A percentile compares a stretch with the other conserved stretches of the same genome.
Evolutionary conservation across 1,140 invertebrate species (phyloP).

Genomic region (Orius insidiosus): DNA sequence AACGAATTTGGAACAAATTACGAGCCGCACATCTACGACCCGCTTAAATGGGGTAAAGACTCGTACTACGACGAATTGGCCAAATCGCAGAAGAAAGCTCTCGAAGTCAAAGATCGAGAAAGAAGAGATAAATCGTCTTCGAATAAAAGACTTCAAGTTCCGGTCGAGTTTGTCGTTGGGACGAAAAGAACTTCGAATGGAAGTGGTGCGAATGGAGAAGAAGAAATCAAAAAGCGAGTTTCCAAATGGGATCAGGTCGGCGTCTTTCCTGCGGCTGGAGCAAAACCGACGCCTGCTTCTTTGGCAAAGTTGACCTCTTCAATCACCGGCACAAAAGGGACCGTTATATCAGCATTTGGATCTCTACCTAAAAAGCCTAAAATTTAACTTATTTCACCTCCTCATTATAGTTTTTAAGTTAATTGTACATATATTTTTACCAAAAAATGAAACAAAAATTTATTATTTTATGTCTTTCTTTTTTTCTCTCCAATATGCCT

Average conservation of each 20-base stretch:
- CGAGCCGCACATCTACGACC: conserved; percentile 80
- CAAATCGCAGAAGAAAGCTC: conserved; percentile 74
- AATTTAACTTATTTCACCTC: conserved; percentile 25
- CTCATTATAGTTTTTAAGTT: no score
- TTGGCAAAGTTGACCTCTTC: conserved; percentile 50
- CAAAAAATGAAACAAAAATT: no score
- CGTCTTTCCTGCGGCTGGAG: conserved; percentile 26
- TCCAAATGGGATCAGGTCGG: conserved; percentile 83
- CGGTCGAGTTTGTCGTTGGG: conserved; percentile 67
- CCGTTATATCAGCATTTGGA: conserved; percentile 74
- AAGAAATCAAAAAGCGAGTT: conserved; percentile 55
- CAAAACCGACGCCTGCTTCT: conserved; percentile 37
- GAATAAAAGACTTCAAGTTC: no score
- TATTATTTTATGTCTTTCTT: no score
- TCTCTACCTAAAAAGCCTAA: conserved; percentile 64
- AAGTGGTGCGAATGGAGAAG: conserved; percentile 30
- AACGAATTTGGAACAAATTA: conserved; percentile 94
- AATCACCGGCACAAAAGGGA: conserved; percentile 67
- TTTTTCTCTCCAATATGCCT: no score
- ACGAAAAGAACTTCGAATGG: conserved; percentile 41
- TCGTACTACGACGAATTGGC: conserved; percentile 87
- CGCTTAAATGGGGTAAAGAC: conserved; percentile 75
- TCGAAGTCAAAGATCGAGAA: conserved; percentile 83
- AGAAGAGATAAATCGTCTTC: conserved; percentile 63
- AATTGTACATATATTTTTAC: no score